phyloP scores from a whole-genome alignment of 2,113 vertebrate species.

The Dipodomys spectabilis region DNA sequence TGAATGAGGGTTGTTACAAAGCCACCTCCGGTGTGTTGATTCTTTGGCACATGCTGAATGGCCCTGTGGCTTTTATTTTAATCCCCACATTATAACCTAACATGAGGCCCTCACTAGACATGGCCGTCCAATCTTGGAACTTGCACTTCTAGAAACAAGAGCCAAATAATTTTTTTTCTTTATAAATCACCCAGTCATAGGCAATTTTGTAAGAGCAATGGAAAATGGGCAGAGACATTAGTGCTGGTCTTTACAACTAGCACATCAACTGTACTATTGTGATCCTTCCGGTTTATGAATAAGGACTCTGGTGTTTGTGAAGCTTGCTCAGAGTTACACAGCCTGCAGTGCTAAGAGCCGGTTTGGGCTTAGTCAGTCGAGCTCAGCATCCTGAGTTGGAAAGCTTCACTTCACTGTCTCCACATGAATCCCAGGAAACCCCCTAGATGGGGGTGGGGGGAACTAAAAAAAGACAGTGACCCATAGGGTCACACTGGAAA shows the following conservation, averaged over 20 bases:
- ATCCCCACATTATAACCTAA: not conserved
- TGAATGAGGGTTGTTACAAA: not conserved
- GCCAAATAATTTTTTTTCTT: not conserved
- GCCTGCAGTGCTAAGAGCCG: rapidly evolving
- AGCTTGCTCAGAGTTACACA: not conserved
- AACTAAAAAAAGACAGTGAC: not conserved
- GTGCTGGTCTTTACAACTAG: not conserved
- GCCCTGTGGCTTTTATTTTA: not conserved
- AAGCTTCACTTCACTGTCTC: rapidly evolving
- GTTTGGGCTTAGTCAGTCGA: not conserved
- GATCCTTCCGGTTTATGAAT: not conserved
- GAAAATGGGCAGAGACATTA: not conserved
- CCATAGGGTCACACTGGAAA: not conserved
- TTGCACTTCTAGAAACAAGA: not conserved
- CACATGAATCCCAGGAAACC: not conserved
- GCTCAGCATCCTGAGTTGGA: not conserved
- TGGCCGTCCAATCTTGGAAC: not conserved
- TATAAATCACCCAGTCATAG: not conserved
- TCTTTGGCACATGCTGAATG: not conserved
- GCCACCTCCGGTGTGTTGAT: not conserved
- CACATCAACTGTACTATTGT: not conserved
- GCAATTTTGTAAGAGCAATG: not conserved
- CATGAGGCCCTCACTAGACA: not conserved
- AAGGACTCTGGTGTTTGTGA: not conserved
- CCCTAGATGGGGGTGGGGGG: not conserved